Base-by-base conservation (phyloP, 2,113 vertebrate species). In the Lophius piscatorius region DNA sequence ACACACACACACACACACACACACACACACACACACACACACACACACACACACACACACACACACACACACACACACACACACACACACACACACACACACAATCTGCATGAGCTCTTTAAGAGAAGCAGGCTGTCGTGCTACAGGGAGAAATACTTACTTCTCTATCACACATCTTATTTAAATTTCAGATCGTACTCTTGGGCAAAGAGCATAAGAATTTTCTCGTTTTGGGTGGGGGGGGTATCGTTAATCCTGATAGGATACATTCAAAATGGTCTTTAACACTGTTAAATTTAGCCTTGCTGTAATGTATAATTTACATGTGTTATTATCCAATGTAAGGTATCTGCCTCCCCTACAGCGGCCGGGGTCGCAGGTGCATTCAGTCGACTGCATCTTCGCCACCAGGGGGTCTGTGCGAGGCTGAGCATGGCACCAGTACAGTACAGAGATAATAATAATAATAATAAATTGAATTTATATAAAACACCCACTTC, bases 1-100 rank as follows among this genome's bases (percentile, higher is more conserved):
- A 35, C 3, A 35, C 34, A 35, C 34, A 35, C 34, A 5, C 8
- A 28, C 26, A 28, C 26, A 28, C 26, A 28, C n/a, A n/a, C n/a
- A n/a, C n/a, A n/a, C n/a, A 31, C 29, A 31, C 29, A 31, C 29
- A 31, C 8, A 31, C 29, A 31, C 35, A 28, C 34, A 38, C 35
- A 38, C 35, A 17, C 6, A 39, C 36, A 17, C 36, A 39, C 36
- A 4, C 10, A 33, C 31, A 11, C 31, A 33, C 31, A 51, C 42
- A 74, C 63, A 63, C 55, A 34, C 61, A 63, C 70, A 80, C 72
- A 70, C 76, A 66, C 72, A n/a, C 38, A 72, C 83, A 74, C 78
- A 81, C 85, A 83, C 83, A 71, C 84, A 69, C 70, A 83, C 84
- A 89, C 84, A 82, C 78, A 86, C 85, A 83, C 84, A 83, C 54